Percentiles rank a stretch among this genome's conserved stretches.
phyloP scores from a whole-genome alignment of 2,888 invertebrate species.

The Anticlea derivata region DNA sequence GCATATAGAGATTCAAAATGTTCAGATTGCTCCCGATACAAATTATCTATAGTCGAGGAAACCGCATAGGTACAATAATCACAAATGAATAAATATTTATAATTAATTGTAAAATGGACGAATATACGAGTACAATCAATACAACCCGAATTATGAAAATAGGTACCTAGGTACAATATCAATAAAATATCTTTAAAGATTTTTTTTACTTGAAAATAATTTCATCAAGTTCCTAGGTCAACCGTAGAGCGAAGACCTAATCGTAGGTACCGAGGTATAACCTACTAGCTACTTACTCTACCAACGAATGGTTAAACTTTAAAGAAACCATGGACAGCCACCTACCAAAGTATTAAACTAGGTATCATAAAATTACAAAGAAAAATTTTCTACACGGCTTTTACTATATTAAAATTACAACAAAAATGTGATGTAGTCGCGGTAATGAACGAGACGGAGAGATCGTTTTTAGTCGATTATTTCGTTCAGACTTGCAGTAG shows the following conservation, averaged over 20 bases:
- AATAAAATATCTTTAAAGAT: slow-evolving; percentile 24
- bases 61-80: slow-evolving; percentile 49
- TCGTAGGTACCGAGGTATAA: too few species aligned
- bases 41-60: slow-evolving; percentile 39
- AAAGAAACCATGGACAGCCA: too few species aligned
- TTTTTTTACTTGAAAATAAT: slow-evolving; percentile 31
- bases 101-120: slow-evolving; percentile 72
- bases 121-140: slow-evolving; percentile 53
- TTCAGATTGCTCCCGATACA: slow-evolving; percentile 63
- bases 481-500: too few species aligned
- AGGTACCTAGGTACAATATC: slow-evolving; percentile 65
- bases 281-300: too few species aligned
- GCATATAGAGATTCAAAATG: slow-evolving; percentile 77
- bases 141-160: slow-evolving; percentile 67
- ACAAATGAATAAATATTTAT: slow-evolving; percentile 65
- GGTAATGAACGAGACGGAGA: too few species aligned
- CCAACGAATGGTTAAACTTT: too few species aligned
- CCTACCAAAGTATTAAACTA: too few species aligned
- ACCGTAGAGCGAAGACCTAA: not conserved
- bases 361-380: too few species aligned
- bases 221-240: slow-evolving; percentile 16
- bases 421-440: too few species aligned
- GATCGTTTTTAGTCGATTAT: too few species aligned
- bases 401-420: too few species aligned
- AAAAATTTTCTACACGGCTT: too few species aligned